These are phyloP conservation scores for Coregonus clupeaformis DNA, from an alignment of 2,113 vertebrate genomes.

Conservation along the genomic window DNA sequence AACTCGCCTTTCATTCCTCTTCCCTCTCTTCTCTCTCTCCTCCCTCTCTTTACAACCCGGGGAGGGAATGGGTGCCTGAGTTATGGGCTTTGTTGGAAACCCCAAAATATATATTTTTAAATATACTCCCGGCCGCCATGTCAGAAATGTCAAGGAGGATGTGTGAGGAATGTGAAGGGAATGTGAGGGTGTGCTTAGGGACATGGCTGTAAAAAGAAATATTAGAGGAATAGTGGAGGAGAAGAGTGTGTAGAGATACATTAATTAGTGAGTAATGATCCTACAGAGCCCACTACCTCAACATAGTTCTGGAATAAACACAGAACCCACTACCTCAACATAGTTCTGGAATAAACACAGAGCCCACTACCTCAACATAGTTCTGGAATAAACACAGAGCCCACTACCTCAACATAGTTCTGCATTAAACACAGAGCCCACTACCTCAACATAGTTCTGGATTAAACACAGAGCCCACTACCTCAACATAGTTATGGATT, in stretches of 20 bases:
- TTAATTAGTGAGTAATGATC: not conserved
- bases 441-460: not conserved
- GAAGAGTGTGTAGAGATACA: not conserved
- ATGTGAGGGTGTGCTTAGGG: not conserved
- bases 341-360: too few relatives aligned
- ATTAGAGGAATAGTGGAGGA: not conserved
- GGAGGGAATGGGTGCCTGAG: constrained; percentile 40
- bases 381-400: too few relatives aligned
- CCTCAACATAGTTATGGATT: too few relatives aligned
- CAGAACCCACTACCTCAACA: too few relatives aligned
- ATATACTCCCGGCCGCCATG: constrained; percentile 41
- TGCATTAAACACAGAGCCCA: not conserved
- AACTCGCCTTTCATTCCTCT: constrained; percentile 44
- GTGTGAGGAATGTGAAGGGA: too few relatives aligned
- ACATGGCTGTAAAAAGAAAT: not conserved
- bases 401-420: too few relatives aligned
- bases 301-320: not conserved
- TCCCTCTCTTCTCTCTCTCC: constrained; percentile 22
- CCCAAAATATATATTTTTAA: constrained; percentile 51
- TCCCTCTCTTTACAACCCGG: constrained; percentile 40
- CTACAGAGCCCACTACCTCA: not conserved
- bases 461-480: too few relatives aligned
- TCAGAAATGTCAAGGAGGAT: constrained; percentile 32
- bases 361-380: too few relatives aligned
- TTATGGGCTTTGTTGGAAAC: constrained; percentile 63